These are phyloP conservation scores for Charadrius vociferus DNA, from an alignment of 2,113 vertebrate species.

Conservation along the genomic window DNA sequence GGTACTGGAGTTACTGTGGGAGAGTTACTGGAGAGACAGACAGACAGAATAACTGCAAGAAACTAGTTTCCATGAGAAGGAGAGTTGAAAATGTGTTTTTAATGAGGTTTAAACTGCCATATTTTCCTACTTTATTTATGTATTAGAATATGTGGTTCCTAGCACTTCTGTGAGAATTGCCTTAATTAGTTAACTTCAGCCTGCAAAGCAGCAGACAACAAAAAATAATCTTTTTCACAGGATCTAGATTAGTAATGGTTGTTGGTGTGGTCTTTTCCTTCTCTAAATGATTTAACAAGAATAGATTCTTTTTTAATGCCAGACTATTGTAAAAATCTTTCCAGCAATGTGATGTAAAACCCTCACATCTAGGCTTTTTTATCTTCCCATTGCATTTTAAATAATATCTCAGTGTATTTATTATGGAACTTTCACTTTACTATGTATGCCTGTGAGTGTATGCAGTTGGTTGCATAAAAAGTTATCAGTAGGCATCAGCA, in stretches of 20 bases:
- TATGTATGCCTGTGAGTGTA: not conserved
- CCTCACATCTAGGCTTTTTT: not conserved
- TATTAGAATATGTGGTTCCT: not conserved
- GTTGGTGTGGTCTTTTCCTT: not conserved
- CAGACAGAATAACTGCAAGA: not conserved
- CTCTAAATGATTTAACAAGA: not conserved
- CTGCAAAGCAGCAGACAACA: not conserved
- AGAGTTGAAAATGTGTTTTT: not conserved
- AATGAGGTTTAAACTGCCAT: not conserved
- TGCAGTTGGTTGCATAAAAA: not conserved
- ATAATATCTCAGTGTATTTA: not conserved
- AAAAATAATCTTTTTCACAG: not conserved
- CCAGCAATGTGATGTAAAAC: not conserved
- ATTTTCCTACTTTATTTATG: not conserved
- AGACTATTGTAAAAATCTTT: not conserved
- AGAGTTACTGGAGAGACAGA: not conserved
- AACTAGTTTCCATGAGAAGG: not conserved
- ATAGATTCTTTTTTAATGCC: not conserved
- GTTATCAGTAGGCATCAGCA: not conserved
- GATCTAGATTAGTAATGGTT: not conserved
- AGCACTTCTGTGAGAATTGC: not conserved
- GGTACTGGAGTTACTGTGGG: not conserved
- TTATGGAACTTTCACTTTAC: not conserved
- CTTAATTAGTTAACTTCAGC: not conserved
- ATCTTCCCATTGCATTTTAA: not conserved